These are phyloP conservation scores for Parus major DNA, from an alignment of 2,113 vertebrate genomes.

Conservation along the genomic window DNA sequence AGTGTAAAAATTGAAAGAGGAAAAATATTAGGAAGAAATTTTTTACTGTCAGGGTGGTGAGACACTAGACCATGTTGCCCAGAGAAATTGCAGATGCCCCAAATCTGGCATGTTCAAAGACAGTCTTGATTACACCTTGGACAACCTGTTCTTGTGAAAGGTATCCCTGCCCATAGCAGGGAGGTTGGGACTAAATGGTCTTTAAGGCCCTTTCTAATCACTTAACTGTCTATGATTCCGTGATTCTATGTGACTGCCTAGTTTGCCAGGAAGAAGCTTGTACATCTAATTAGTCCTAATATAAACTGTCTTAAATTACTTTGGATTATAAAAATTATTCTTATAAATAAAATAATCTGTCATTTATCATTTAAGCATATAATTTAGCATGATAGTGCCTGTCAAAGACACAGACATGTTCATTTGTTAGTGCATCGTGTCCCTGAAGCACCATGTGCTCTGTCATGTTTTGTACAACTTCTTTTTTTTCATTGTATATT, in stretches of 20 bases:
- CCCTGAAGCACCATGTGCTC: not conserved
- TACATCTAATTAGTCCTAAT: slow-evolving; percentile 37
- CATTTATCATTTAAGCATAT: not conserved
- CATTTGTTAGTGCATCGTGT: not conserved
- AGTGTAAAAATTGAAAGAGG: not conserved
- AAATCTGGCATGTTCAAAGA: not conserved
- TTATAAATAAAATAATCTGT: slow-evolving; percentile 37
- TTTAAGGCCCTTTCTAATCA: not conserved
- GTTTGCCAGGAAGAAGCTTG: not conserved
- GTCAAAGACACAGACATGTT: not conserved
- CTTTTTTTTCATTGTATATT: not conserved
- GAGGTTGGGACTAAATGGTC: not conserved
- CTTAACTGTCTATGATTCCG: not conserved
- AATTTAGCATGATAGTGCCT: not conserved
- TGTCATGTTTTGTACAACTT: not conserved
- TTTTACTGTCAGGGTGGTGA: not conserved
- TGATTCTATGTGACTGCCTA: slow-evolving; percentile 33
- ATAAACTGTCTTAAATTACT: slow-evolving; percentile 9
- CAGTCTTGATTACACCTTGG: not conserved
- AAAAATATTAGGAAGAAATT: not conserved
- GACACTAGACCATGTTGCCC: not conserved
- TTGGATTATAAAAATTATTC: slow-evolving; percentile 20
- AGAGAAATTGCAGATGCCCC: not conserved
- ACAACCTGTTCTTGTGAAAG: not conserved
- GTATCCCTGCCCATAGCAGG: not conserved